Base-by-base conservation (phyloP, 2,888 invertebrate species). In the Mellilla xanthometata region DNA sequence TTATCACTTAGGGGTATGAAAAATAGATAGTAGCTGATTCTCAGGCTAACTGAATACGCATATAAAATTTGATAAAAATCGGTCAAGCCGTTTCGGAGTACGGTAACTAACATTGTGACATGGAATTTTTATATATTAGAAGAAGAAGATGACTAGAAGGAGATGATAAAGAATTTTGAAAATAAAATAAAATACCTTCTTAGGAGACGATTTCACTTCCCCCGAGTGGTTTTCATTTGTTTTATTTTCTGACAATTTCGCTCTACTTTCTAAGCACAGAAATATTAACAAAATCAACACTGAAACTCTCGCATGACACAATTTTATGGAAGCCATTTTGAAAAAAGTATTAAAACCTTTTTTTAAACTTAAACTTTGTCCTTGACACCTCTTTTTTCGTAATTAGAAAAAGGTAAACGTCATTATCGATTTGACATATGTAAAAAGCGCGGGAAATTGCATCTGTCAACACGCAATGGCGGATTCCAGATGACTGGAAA, bases 401-500 rank as follows among this genome's bases (percentile, higher is more conserved):
- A n/a, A n/a, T 38, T 41, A 11, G 13, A 48, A 46, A 32, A 44
- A 33, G 15, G 27, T 12, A 44, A 27, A 40, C 39, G 49, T 51
- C 40, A 51, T 40, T 49, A 39, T 49, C 40, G 39, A 48, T 36
- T 50, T 62, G 60, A 60, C 61, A 53, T 55, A n/a, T n/a, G n/a
- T n/a, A 2, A 12, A 54, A 60, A 64, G 53, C 64, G 71, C 71
- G 72, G 64, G 64, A 66, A 35, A 40, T 11, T 32, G 35, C 39
- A 52, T 46, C 50, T 58, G 63, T 60, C 61, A 62, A 62, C 56
- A 53, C 65, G 29, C 47, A 41, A 51, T 62, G 65, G 62, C 65
- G 22, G 65, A 49, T 57, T 77, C 75, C 72, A 77, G 76, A 42
- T 58, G 53, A 77, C 79, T 79, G 78, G 76, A 78, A 61, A 56